Percentiles rank a stretch among this genome's conserved stretches.
Evolutionary conservation across 2,888 invertebrate species (phyloP).

Genomic region (Trichacis sp.): DNA sequence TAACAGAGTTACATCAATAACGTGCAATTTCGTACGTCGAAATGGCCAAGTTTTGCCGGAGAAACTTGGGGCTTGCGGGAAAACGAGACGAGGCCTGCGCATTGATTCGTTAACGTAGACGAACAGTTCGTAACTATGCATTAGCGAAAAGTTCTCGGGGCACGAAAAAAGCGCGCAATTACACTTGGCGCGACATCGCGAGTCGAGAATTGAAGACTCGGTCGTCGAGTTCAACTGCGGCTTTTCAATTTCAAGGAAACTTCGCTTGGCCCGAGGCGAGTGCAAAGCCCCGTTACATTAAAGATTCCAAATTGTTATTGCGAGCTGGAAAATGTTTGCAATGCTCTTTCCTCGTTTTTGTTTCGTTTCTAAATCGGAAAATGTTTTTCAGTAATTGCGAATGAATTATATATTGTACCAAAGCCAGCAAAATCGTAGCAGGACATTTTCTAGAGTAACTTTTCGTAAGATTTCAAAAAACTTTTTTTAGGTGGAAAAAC

Average conservation of each 20-base stretch:
- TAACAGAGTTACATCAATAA: conserved; percentile 6
- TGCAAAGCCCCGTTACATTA: too few species aligned
- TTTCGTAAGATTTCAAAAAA: too few species aligned
- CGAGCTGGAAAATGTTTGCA: too few species aligned
- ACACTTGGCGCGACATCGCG: conserved; percentile 38
- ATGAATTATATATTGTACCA: too few species aligned
- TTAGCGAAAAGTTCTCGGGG: conserved; percentile 6
- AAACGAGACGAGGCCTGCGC: neutral
- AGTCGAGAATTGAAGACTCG: conserved; percentile 28
- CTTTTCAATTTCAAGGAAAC: conserved; percentile 40
- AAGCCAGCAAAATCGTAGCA: too few species aligned
- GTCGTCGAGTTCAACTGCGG: conserved; percentile 29
- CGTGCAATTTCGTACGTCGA: conserved; percentile 7
- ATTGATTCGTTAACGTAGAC: conserved; percentile 36
- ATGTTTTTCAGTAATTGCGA: too few species aligned
- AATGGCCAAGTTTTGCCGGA: neutral
- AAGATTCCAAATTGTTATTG: too few species aligned
- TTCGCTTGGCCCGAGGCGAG: conserved; percentile 13
- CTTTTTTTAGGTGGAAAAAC: too few species aligned
- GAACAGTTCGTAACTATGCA: conserved; percentile 25
- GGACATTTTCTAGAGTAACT: too few species aligned
- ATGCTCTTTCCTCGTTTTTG: too few species aligned
- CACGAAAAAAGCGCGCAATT: conserved; percentile 34
- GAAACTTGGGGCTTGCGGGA: conserved; percentile 12
- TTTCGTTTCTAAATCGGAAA: too few species aligned